Percentiles rank a stretch among this genome's conserved stretches.
Conservation (phyloP, 1,140 invertebrate genomes). For the Drosophila lacteicornis region DNA sequence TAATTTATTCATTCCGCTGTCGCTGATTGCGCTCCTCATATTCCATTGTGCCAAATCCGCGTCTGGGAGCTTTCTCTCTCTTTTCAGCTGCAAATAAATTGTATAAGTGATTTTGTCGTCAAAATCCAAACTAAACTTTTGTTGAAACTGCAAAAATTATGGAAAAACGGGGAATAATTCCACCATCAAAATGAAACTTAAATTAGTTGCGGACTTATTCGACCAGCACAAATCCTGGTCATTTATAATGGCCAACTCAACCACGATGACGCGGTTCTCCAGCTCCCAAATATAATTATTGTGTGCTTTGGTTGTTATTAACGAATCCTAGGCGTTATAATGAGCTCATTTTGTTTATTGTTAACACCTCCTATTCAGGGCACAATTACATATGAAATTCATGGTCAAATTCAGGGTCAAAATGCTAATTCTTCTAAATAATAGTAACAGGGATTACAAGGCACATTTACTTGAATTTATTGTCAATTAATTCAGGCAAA, state of each 20-base stretch:
- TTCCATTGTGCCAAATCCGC: slow-evolving; percentile 43
- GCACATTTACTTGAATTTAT: background rate
- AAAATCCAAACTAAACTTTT: background rate
- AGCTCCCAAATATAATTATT: slow-evolving; percentile 8
- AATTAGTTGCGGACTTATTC: background rate
- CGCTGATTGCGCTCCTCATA: slow-evolving; percentile 52
- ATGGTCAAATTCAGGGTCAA: background rate
- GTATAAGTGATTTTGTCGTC: slow-evolving; percentile 14
- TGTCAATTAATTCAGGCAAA: background rate
- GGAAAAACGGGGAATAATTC: background rate
- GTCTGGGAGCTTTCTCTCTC: slow-evolving; percentile 16
- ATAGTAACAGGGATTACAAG: background rate
- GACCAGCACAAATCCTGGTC: background rate
- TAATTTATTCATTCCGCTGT: slow-evolving; percentile 59
- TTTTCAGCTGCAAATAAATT: slow-evolving; percentile 34
- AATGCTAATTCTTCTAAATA: slow-evolving; percentile 9
- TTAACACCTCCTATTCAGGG: background rate
- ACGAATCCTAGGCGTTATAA: background rate
- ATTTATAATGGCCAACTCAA: slow-evolving; percentile 26
- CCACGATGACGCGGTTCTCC: slow-evolving; percentile 7
- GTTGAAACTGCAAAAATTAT: background rate
- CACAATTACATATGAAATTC: slow-evolving; percentile 1
- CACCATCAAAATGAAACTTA: slow-evolving; percentile 7
- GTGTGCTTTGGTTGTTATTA: background rate
- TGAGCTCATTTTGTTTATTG: slow-evolving; percentile 18